Evolutionary conservation across 2,113 vertebrate species (phyloP), one percentile per base, ranked within the genome.

Genomic region (Raja brachyura): DNA sequence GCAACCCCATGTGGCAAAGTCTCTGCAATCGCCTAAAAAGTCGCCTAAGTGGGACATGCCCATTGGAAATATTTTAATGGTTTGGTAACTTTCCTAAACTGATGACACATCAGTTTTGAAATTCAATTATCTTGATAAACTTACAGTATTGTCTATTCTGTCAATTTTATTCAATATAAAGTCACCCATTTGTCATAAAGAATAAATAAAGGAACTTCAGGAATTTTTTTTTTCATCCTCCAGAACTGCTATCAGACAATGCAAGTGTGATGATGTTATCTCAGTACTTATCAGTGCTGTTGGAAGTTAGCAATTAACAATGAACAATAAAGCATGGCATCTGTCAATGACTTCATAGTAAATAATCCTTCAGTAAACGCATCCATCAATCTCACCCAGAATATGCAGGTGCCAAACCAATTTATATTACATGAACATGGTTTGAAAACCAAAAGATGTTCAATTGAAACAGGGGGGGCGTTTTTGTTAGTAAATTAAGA

Each of bases 281-380:
- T 70, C 76, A 90, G 68, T 90, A 20, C 18, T 54, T 81, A 18
- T 22, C 14, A 22, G 66, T 66, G 70, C 20, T 90, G 14, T 70
- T 90, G 9, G 22, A 70, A 31, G 59, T 31, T 63, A 31, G 28
- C 59, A 63, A 66, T 28, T 13, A 1, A 3, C 31, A 28, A 39
- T 70, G 88, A 68, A 20, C 63, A 39, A 39, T 70, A 70, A 90
- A 70, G 33, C 70, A 39, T 39, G 20, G 16, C 86, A 90, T 11
- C 63, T 85, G 63, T 73, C 88, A 90, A 70, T 90, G 66, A 31
- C 70, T 90, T 90, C 63, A 90, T 90, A 70, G 63, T 48, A 31
- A 31, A 39, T 20, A 70, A 70, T 90, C 66, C 66, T 90, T 22
- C 33, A 90, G 20, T 90, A 90, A 90, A 90, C 39, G 88, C 31